Evolutionary conservation across 1,140 invertebrate species (phyloP), one percentile per base, ranked within the genome.

Genomic region (Bombus terrestris): DNA sequence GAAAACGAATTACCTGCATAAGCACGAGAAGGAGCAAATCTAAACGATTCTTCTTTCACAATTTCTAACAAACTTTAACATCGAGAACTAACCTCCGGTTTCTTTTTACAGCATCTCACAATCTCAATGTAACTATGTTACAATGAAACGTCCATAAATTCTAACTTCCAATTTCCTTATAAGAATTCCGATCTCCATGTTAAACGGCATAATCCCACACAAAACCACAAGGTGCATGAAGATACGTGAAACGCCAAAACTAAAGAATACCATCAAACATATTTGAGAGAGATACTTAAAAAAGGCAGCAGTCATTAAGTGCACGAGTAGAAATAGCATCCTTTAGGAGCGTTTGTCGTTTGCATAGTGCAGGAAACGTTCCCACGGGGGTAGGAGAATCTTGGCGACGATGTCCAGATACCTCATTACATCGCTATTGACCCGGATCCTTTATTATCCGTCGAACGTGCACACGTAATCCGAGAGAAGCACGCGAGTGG

Each of bases 401-500:
- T 89, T 89, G 13, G 68, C 90, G 89, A 92, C 92, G 92, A 87
- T 86, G 89, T 88, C 88, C 85, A 87, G 87, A 91, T 92, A 88
- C 86, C 91, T 93, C 92, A 92, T 94, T 94, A 93, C 88, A 91
- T 86, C 87, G 90, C 93, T 92, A 92, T 92, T 93, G 93, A 93
- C 92, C 93, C 91, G 93, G 92, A 94, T 94, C 90, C 92, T 91
- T 93, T 92, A 94, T 93, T 92, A 92, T 90, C 83, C 88, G 92
- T 91, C 86, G 81, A 86, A 73, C 81, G 83, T 79, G 87, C 71
- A 89, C 77, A 88, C 75, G 81, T 84, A 86, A 90, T 86, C 71
- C 84, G 41, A 43, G 59, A 37, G 35, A 41, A 57, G 22, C 57
- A 15, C 37, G 72, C 75, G 59, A 85, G 74, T 53, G 77, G 73